These are phyloP conservation scores for Orius laevigatus DNA, from an alignment of 1,140 invertebrate genomes.

Conservation along the genomic window DNA sequence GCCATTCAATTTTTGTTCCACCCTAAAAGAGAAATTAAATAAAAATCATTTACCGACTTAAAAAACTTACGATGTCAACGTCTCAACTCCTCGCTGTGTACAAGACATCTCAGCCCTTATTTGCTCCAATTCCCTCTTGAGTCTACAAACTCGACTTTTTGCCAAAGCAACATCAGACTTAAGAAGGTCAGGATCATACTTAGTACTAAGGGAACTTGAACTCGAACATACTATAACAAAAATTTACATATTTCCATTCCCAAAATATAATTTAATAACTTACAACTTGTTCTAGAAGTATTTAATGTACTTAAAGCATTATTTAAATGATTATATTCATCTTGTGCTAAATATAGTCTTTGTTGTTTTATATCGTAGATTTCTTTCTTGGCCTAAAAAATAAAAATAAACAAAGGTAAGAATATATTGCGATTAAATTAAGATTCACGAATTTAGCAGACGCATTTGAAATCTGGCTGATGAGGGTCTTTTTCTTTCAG, in stretches of 20 bases:
- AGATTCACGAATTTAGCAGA: too few relatives aligned
- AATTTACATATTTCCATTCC: neutral
- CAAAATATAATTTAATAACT: conserved; percentile 31
- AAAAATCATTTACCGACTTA: neutral
- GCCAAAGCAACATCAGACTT: conserved; percentile 83
- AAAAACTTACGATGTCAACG: conserved; percentile 59
- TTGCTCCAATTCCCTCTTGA: conserved; percentile 80
- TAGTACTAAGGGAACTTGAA: conserved; percentile 71
- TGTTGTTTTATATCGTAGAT: conserved; percentile 92
- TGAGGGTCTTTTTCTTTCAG: too few relatives aligned
- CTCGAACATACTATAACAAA: conserved; percentile 68
- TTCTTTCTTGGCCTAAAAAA: conserved; percentile 82
- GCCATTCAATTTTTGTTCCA: conserved; percentile 76
- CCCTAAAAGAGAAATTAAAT: conserved; percentile 37
- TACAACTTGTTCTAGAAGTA: conserved; percentile 67
- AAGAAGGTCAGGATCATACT: conserved; percentile 85
- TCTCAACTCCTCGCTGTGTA: conserved; percentile 82
- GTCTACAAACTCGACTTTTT: conserved; percentile 66
- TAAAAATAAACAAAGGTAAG: conserved; percentile 24
- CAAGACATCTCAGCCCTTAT: conserved; percentile 81
- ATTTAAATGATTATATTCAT: conserved; percentile 89
- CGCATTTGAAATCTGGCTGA: too few relatives aligned
- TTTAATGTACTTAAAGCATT: conserved; percentile 67
- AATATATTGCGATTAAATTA: too few relatives aligned
- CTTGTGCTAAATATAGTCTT: conserved; percentile 76